Base-by-base conservation (phyloP, 1,140 invertebrate species). In the Drosophila malerkotliana region DNA sequence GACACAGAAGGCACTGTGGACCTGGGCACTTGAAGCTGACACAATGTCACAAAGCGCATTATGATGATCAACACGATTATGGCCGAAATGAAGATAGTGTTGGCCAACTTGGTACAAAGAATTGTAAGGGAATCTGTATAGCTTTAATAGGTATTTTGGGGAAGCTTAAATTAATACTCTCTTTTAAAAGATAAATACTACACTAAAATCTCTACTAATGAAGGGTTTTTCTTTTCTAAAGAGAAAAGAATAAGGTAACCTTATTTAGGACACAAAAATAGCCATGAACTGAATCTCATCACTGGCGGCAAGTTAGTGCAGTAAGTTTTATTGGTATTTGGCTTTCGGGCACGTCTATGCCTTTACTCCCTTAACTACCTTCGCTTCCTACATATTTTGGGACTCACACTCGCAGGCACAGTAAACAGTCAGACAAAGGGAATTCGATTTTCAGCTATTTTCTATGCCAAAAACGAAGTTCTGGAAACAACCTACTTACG, bases 401-500 rank as follows among this genome's bases (percentile, higher is more conserved):
- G 44, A 37, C 66, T 66, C 61, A 72, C 30, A 61, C 26, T 47
- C 21, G 57, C 30, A 12, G 51, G 30, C 69, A 75, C 59, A 71
- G 77, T 60, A 84, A 67, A 68, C 55, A 77, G 52, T 15, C 37
- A 49, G 62, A 71, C 72, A 72, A 57, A 68, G 64, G 72, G 81
- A 85, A 85, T 81, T 85, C 78, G 81, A 85, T 87, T 87, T 87
- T 81, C 82, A 51, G 77, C 82, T 78, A 77, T 81, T 85, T 87
- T 81, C 82, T 87, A 82, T 85, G 77, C 81, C 82, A 84, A 81
- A 81, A 75, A 61, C 68, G 64, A 87, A 81, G 44, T 75, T 69
- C 77, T 87, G 62, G 66, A 62, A 72, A 64, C 68, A 81, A 85
- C 74, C 81, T 82, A 87, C 82, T 85, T 87, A 87, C 81, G 53